Conservation (phyloP, 2,888 invertebrate genomes). For the Tryphoninae sp. region DNA sequence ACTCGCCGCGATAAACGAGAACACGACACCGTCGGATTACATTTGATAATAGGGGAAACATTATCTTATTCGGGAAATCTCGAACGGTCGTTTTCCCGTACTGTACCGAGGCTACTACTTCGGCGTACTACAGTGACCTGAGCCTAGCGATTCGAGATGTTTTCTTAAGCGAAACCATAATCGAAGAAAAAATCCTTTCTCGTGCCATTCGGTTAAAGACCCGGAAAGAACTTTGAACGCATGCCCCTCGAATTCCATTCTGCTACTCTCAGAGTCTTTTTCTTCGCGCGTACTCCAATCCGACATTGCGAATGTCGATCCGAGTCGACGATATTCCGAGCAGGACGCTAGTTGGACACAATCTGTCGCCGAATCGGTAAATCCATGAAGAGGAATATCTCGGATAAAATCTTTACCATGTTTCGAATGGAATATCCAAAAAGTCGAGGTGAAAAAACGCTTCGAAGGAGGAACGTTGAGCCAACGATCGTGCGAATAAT, state of each 20-base stretch:
- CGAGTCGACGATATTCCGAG: neutral
- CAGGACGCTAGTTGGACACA: conserved; percentile 39
- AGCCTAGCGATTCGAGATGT: neutral
- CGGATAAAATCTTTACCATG: conserved; percentile 23
- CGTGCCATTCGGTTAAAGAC: neutral
- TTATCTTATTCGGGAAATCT: conserved; percentile 49
- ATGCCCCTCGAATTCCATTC: neutral
- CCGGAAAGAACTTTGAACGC: neutral
- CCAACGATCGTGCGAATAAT: neutral
- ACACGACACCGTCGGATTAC: conserved; percentile 78
- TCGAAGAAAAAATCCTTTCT: too few relatives aligned
- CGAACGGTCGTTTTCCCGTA: conserved; percentile 51
- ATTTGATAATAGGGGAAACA: conserved; percentile 70
- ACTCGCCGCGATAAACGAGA: conserved; percentile 79
- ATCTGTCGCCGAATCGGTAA: conserved; percentile 16
- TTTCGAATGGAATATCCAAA: neutral
- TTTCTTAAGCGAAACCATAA: neutral
- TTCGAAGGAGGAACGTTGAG: neutral
- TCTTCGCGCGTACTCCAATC: neutral
- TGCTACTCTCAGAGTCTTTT: neutral
- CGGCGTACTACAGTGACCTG: neutral
- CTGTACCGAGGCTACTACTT: conserved; percentile 30
- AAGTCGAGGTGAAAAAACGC: neutral
- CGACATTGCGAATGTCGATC: neutral
- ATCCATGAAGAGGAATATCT: neutral